Percentiles rank a stretch among this genome's conserved stretches.
Conservation (phyloP, 2,888 invertebrate genomes). For the Callyntrura guangdongensis region DNA sequence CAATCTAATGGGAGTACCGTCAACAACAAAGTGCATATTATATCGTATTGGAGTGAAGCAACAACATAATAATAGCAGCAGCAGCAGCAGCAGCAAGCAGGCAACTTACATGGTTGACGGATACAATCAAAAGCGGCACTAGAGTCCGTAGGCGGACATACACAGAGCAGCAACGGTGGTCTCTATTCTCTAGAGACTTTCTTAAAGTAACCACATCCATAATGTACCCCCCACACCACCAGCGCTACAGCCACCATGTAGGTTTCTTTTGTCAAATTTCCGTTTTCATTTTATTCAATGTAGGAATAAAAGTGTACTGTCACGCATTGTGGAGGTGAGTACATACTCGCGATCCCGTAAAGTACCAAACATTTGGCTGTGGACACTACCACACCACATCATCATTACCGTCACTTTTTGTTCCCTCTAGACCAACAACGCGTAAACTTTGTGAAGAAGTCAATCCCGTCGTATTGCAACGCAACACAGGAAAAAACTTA, state of each 20-base stretch:
- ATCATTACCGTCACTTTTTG: constrained; percentile 25
- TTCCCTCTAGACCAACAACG: constrained; percentile 36
- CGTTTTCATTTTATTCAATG: constrained; percentile 9
- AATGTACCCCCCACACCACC: constrained; percentile 50
- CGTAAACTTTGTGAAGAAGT: constrained; percentile 17
- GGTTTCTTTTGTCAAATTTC: constrained; percentile 57
- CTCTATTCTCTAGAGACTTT: constrained; percentile 63
- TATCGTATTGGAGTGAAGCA: too few species aligned
- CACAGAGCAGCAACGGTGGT: constrained; percentile 56
- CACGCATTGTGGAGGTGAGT: constrained; percentile 42
- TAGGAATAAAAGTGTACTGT: constrained; percentile 12
- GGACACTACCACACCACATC: neutral
- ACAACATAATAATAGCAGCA: neutral
- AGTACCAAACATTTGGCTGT: neutral
- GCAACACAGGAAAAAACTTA: constrained; percentile 10
- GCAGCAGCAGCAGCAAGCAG: constrained; percentile 3
- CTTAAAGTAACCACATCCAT: constrained; percentile 73
- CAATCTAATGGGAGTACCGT: neutral
- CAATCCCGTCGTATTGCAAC: constrained; percentile 27
- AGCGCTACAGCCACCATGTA: constrained; percentile 43
- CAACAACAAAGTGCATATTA: constrained; percentile 37
- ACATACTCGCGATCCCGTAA: neutral
- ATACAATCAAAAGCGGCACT: constrained; percentile 50
- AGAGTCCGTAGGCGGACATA: neutral
- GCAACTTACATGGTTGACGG: constrained; percentile 2